Evolutionary conservation across 2,797 vertebrate genomes (phyloP).

Genomic region (Florisuga fusca): DNA sequence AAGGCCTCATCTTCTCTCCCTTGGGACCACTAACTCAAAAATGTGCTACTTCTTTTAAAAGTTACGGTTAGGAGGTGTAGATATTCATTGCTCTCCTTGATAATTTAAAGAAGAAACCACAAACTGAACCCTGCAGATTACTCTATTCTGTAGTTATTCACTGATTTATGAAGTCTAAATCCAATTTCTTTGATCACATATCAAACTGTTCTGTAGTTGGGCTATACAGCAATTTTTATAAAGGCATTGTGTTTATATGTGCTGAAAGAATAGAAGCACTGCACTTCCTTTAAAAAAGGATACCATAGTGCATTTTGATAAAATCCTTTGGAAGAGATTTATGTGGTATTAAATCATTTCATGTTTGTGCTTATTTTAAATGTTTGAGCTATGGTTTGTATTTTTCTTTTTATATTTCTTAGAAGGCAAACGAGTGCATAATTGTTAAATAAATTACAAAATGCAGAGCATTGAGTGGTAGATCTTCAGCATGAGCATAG

Average conservation of each 20-base stretch:
- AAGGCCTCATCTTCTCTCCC: conserved; percentile 69
- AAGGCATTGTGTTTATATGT: not conserved
- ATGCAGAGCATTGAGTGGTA: not conserved
- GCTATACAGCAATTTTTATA: not conserved
- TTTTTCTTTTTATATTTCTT: not conserved
- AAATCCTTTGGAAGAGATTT: not conserved
- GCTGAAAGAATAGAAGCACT: not conserved
- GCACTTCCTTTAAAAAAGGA: not conserved
- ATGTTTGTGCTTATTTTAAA: not conserved
- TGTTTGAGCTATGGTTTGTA: not conserved
- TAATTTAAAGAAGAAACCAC: conserved; percentile 14
- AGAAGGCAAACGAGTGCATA: not conserved
- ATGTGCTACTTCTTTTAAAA: conserved; percentile 66
- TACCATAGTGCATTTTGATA: not conserved
- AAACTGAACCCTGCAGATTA: not conserved
- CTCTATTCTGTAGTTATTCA: conserved; percentile 37
- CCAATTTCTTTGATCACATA: conserved; percentile 1
- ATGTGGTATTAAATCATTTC: not conserved
- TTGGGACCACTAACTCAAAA: conserved; percentile 61
- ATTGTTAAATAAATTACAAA: conserved; percentile 12
- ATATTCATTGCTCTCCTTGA: not conserved
- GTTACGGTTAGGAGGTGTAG: conserved; percentile 58
- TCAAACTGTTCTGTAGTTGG: not conserved
- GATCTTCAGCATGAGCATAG: not conserved
- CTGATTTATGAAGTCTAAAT: not conserved